Base-by-base conservation (phyloP, 2,797 vertebrate genomes). In the Lepidocolaptes lacrymiger region DNA sequence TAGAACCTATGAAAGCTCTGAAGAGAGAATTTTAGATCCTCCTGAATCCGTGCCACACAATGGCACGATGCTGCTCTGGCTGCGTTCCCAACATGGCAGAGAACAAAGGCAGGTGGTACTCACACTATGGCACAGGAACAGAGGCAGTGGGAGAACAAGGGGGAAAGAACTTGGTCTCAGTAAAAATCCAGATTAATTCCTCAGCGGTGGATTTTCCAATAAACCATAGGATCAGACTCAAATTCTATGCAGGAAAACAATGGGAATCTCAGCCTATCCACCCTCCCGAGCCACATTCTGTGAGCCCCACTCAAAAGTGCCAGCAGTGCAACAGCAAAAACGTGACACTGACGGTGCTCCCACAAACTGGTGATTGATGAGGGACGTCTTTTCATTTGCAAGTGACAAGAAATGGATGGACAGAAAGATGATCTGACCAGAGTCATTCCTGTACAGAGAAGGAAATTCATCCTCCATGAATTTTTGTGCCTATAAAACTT, bases 401-500 rank as follows among this genome's bases (percentile, higher is more conserved):
- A 52, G 15, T 24, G 24, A 43, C 28, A 71, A 71, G 36, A 88
- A 62, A 52, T 21, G 41, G 44, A 44, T 2, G 3, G 24, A 49
- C 5, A 67, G 10, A 79, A 84, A 41, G 37, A 79, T 3, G 68
- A 37, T 24, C 46, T 67, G 46, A 81, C 19, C 27, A 48, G n/a
- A 49, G 32, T 8, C 10, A 51, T 26, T 67, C 79, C 19, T 81
- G n/a, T 17, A 88, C 27, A 49, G 4, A n/a, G 12, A 21, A 71
- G 49, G 26, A 93, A 91, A 89, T 82, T 58, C 0, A 14, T 52
- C 61, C 73, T 76, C 49, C 64, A 34, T 51, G 7, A 77, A 24
- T 67, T 82, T 85, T 58, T 91, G 36, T 77, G 61, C 74, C 88
- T 63, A 48, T 67, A 82, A 94, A 95, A 87, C 32, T 61, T 54